These are phyloP conservation scores for Melikaiella ostensackeni DNA, from an alignment of 2,888 invertebrate genomes.

Conservation along the genomic window DNA sequence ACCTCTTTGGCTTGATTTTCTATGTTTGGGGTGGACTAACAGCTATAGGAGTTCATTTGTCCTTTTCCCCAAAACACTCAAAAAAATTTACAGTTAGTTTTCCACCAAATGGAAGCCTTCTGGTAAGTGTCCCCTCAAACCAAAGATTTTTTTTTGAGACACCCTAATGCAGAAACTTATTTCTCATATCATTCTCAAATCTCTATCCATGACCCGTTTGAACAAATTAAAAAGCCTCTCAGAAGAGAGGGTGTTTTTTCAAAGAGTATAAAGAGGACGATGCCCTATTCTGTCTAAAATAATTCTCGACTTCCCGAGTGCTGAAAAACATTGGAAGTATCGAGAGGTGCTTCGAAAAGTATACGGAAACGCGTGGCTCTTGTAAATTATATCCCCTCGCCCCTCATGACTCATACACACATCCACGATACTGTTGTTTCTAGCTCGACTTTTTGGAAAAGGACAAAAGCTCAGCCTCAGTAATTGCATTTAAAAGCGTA, in stretches of 20 bases:
- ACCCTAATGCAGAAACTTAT: no score
- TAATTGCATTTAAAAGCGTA: constrained; percentile 28
- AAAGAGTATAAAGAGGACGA: neutral
- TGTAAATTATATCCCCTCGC: neutral
- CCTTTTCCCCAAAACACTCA: no score
- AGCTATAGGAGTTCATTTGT: no score
- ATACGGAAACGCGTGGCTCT: constrained; percentile 13
- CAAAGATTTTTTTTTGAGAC: no score
- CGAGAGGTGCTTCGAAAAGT: constrained; percentile 13
- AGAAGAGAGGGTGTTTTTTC: neutral
- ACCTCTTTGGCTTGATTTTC: no score
- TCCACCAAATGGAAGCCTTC: no score
- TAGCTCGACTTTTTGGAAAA: constrained; percentile 2
- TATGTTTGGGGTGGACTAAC: no score
- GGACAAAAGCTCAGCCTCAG: neutral
- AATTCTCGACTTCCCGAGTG: constrained; percentile 3
- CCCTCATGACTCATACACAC: neutral
- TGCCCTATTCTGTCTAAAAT: constrained; percentile 21
- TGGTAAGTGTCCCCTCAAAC: no score
- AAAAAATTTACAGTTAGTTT: no score
- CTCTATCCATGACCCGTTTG: constrained; percentile 17
- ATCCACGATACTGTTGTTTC: neutral
- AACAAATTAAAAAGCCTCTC: constrained; percentile 16
- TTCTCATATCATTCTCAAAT: no score
- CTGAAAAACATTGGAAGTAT: neutral